Base-by-base conservation (phyloP, 2,888 invertebrate species). In the Celastrina argiolus region DNA sequence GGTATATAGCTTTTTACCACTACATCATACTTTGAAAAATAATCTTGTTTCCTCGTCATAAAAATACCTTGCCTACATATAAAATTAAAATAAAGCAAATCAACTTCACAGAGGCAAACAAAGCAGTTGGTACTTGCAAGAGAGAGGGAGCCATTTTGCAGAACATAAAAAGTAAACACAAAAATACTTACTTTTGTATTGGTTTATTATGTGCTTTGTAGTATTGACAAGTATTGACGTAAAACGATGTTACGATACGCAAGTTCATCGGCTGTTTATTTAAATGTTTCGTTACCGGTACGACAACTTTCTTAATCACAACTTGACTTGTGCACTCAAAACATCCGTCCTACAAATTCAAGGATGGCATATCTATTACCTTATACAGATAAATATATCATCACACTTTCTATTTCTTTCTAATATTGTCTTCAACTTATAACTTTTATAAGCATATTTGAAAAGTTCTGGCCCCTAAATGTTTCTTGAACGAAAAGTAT, bases 271-370 rank as follows among this genome's bases (percentile, higher is more conserved):
- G 34, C 12, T 14, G 61, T 61, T 61, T 39, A 61, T 39, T 61
- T 61, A 61, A 61, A 61, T 61, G 22, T 59, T 58, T 34, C 59
- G 59, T 59, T 61, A 61, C 61, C 61, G 61, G 61, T 61, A 61
- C 5, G 39, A 39, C 61, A 61, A 61, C 61, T 61, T 61, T 61
- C 61, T 61, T 34, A 61, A 61, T 61, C 36, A 36, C 61, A 61
- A 36, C 61, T 61, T 18, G 61, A 61, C 61, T 36, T 18, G 39
- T 51, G 51, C 26, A 26, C 51, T 51, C 22, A 51, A 59, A 59
- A 59, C 31, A 34, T 31, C 34, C 34, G 59, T 59, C 59, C 59
- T 34, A 59, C 34, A 59, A 34, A 59, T 31, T 34, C 31, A 59
- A 59, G 34, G 59, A 59, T 59, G 10, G 18, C 22, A 26, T 51